A percentile compares a stretch with the other conserved stretches of the same genome.
These are phyloP conservation scores for Fistularia commersonii DNA, from an alignment of 2,797 vertebrate genomes.

Conservation along the genomic window DNA sequence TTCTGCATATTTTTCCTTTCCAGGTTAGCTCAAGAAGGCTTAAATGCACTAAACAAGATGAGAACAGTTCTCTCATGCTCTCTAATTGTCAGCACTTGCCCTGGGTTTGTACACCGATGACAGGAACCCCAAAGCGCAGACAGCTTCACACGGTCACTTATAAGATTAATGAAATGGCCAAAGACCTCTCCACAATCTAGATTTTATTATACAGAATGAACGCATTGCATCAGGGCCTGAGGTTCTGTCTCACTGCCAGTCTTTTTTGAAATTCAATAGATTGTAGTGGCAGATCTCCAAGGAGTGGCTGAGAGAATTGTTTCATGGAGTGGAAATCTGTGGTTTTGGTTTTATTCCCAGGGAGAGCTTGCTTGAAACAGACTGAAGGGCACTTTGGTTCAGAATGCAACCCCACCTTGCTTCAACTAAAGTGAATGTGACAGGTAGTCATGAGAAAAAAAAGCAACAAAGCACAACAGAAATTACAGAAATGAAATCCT, in stretches of 20 bases:
- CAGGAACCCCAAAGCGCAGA: slow-evolving; percentile 28
- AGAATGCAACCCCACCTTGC: slow-evolving; percentile 52
- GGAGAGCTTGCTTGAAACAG: slow-evolving; percentile 49
- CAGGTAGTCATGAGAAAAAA: slow-evolving; percentile 51
- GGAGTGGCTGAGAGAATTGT: slow-evolving; percentile 62
- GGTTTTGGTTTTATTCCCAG: slow-evolving; percentile 67
- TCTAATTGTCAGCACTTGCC: slow-evolving; percentile 39
- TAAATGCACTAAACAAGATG: slow-evolving; percentile 26
- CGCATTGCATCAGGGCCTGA: slow-evolving; percentile 30
- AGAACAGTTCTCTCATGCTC: slow-evolving; percentile 18
- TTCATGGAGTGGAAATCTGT: slow-evolving; percentile 69
- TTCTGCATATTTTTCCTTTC: slow-evolving; percentile 7
- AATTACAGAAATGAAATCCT: slow-evolving; percentile 61
- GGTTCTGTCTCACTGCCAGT: slow-evolving; percentile 47
- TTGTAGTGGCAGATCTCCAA: slow-evolving; percentile 60
- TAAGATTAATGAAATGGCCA: slow-evolving; percentile 38
- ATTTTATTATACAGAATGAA: slow-evolving; percentile 61
- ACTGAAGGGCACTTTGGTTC: slow-evolving; percentile 68
- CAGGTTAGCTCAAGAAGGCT: slow-evolving; percentile 17
- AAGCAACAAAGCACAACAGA: slow-evolving; percentile 45
- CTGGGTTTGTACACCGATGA: slow-evolving; percentile 18
- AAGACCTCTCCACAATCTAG: slow-evolving; percentile 39
- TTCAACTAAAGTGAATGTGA: slow-evolving; percentile 64
- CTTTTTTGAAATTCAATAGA: slow-evolving; percentile 61
- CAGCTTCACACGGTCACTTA: slow-evolving; percentile 25